Evolutionary conservation across 2,113 vertebrate genomes (phyloP), one percentile per base, ranked within the genome.

Genomic region (Erpornis zantholeuca): DNA sequence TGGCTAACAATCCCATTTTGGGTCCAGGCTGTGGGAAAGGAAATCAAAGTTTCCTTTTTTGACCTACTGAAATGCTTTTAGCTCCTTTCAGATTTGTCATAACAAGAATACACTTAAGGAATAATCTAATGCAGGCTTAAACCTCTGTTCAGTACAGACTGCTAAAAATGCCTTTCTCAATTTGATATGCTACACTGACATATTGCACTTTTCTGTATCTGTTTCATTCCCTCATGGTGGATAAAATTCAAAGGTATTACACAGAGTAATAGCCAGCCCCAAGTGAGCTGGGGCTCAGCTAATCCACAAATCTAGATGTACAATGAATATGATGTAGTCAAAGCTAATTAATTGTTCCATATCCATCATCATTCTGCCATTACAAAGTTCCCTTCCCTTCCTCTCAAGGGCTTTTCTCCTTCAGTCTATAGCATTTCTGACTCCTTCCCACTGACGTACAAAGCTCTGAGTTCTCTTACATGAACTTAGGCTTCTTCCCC

Each of bases 51-150:
- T 93, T 92, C 61, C 47, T 72, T 87, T 95, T 94, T 75, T 57
- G 42, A 69, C 56, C 78, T 76, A 65, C 8, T 71, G 38, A 96
- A 97, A 94, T 90, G 95, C 97, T 97, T 97, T 98, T 97, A 97
- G 90, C 82, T 86, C 63, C 71, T 90, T 94, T 95, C 86, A 96
- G 73, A 65, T 88, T 95, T 91, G 92, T 96, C 95, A 92, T 93
- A 97, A 96, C 91, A 97, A 90, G 40, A 65, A 65, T 75, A 89
- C 63, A 92, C 78, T 96, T 95, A 96, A 88, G 45, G 70, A 93
- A 88, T 60, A 95, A 86, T 61, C 70, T 93, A 92, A 90, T 72
- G 73, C 72, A 65, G 82, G 35, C 69, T 92, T 93, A 87, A 90
- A 96, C 31, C 84, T 71, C 38, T 47, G 36, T 56, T 88, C 59